phyloP scores from a whole-genome alignment of 2,888 invertebrate genomes.

The Stenodema calcarata region DNA sequence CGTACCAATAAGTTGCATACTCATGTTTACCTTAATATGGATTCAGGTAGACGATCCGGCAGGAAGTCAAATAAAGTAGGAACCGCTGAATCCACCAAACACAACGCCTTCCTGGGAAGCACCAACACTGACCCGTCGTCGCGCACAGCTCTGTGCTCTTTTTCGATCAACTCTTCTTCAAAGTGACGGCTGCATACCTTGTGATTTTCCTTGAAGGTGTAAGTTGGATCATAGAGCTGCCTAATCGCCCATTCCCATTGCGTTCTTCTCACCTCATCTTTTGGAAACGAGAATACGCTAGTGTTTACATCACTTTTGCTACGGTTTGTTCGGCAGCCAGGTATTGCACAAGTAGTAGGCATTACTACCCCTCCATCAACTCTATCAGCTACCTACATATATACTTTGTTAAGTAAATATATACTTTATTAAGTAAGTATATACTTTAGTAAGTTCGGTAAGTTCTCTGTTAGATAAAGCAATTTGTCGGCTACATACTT shows the following conservation, averaged over 20 bases:
- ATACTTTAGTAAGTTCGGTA: too few species aligned
- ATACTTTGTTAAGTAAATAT: too few species aligned
- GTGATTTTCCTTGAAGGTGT: background rate
- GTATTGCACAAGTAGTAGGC: conserved; percentile 27
- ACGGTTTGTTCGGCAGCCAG: conserved; percentile 36
- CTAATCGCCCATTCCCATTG: conserved; percentile 42
- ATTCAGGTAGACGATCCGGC: conserved; percentile 13
- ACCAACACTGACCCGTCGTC: conserved; percentile 37
- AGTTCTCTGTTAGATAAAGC: too few species aligned
- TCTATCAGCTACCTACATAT: too few species aligned
- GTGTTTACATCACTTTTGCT: background rate
- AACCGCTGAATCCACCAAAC: conserved; percentile 4
- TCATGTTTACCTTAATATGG: background rate
- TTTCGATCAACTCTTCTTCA: conserved; percentile 35
- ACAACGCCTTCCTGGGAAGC: conserved; percentile 19
- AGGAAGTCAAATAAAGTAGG: conserved; percentile 35
- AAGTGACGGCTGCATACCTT: conserved; percentile 34
- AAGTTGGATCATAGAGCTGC: conserved; percentile 17
- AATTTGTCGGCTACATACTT: too few species aligned
- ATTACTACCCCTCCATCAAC: background rate
- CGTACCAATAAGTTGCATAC: too few species aligned
- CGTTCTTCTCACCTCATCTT: background rate
- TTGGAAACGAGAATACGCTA: conserved; percentile 33
- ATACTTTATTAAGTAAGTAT: too few species aligned
- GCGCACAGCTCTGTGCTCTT: conserved; percentile 26